Evolutionary conservation across 2,888 invertebrate genomes (phyloP), one percentile per base, ranked within the genome.

Genomic region (Dicyrtomina minuta): DNA sequence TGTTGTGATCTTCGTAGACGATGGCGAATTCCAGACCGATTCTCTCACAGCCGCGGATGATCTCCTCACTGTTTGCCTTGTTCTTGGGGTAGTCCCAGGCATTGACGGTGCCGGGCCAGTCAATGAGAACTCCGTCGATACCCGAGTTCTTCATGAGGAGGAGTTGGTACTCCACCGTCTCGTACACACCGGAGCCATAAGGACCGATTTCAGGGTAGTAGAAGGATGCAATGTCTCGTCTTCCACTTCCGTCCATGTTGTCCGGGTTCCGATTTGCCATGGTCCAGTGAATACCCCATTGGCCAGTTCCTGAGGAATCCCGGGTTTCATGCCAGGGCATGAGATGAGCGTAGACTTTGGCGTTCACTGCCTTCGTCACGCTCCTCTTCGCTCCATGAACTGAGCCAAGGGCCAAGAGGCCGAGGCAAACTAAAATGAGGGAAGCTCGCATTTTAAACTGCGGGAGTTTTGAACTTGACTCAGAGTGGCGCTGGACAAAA

Each of bases 261-360:
- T 75, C 77, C 13, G 77, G 77, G 46, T 77, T 77, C 53, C 49
- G 33, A 39, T 44, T 74, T 10, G 72, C 75, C 76, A 76, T 76
- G 4, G 75, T 74, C 76, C 76, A 76, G 55, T 77, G 77, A 17
- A 73, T 73, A 24, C 77, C 77, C 77, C 77, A 77, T 15, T 24
- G 33, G 1, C 72, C 75, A 51, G 70, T 68, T 1, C 60, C 65
- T 1, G 68, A 70, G 0, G 72, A 74, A 10, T 70, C 51, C 12
- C 71, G 27, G 1, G 72, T 73, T 60, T 76, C 75, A 58, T 75
- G 74, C 75, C 77, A 75, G 10, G 75, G 75, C 77, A 77, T 77
- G 39, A 75, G 39, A 56, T 77, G 77, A 15, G 70, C 74, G 60
- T 71, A 77, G 0, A 77, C 69, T 58, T 73, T 72, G n/a, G 51